Evolutionary conservation across 2,888 invertebrate species (phyloP).

Genomic region (Clistopyga incitator): DNA sequence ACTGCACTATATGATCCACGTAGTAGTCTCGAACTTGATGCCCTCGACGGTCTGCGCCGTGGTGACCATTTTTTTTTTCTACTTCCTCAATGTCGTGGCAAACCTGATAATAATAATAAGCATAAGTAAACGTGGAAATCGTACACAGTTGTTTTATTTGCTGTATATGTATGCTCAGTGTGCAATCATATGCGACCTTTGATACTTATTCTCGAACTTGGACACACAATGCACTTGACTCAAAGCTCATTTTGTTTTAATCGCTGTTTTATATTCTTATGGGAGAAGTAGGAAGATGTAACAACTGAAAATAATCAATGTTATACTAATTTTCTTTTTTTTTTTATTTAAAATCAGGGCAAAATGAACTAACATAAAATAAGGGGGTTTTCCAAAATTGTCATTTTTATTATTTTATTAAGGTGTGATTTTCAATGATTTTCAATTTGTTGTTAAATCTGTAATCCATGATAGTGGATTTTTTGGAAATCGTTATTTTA

Average conservation of each 20-base stretch:
- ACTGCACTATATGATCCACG: background rate
- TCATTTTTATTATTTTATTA: background rate
- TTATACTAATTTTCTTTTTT: no score
- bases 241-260: background rate
- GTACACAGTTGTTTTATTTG: background rate
- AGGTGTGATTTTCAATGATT: no score
- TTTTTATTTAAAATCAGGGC: no score
- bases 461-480: no score
- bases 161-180: background rate
- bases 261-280: background rate
- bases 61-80: conserved; percentile 3
- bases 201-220: background rate
- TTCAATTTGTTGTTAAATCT: no score
- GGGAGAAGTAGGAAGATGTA: background rate
- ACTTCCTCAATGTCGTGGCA: background rate
- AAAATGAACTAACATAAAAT: background rate
- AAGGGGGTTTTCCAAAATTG: background rate
- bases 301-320: background rate
- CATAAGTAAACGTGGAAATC: background rate
- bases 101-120: no score
- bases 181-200: background rate
- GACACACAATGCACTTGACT: background rate
- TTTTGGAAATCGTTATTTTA: no score
- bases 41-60: background rate
- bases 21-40: background rate